These are phyloP conservation scores for Orchestes rusci DNA, from an alignment of 2,888 invertebrate species.

Conservation along the genomic window DNA sequence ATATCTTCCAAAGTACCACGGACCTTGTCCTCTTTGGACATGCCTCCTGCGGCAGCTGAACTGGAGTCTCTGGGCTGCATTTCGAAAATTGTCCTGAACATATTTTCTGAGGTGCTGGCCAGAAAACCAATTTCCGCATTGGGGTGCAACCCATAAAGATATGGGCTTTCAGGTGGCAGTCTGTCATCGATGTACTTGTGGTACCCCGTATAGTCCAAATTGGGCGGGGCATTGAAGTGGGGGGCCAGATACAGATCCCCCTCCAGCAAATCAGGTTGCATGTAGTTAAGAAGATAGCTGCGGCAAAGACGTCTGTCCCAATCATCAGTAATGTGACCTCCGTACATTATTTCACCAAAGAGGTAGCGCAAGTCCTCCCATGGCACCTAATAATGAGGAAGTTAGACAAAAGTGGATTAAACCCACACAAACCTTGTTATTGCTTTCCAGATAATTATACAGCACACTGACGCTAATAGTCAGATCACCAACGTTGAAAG, in stretches of 20 bases:
- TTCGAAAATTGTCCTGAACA: constrained; percentile 81
- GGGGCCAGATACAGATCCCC: constrained; percentile 76
- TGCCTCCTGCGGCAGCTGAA: constrained; percentile 58
- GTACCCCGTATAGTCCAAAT: constrained; percentile 79
- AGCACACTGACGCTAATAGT: constrained; percentile 89
- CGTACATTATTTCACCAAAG: constrained; percentile 97
- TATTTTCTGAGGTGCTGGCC: constrained; percentile 74
- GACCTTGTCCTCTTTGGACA: constrained; percentile 78
- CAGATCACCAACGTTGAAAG: constrained; percentile 78
- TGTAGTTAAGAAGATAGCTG: constrained; percentile 79
- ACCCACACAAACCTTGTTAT: constrained; percentile 60
- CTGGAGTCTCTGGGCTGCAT: constrained; percentile 83
- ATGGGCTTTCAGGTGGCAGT: constrained; percentile 81
- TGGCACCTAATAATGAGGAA: constrained; percentile 58
- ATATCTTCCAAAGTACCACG: constrained; percentile 76
- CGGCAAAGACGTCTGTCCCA: constrained; percentile 87
- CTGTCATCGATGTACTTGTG: constrained; percentile 82
- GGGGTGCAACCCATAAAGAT: constrained; percentile 86
- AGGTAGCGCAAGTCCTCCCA: constrained; percentile 93
- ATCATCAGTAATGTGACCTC: constrained; percentile 94
- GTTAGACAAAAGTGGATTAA: no score
- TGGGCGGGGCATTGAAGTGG: constrained; percentile 83
- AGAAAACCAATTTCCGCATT: constrained; percentile 94
- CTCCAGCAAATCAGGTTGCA: constrained; percentile 82
- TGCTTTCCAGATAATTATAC: constrained; percentile 85